Percentiles rank a stretch among this genome's conserved stretches.
phyloP scores from a whole-genome alignment of 2,888 invertebrate genomes.

The Aleiodes testaceus region DNA sequence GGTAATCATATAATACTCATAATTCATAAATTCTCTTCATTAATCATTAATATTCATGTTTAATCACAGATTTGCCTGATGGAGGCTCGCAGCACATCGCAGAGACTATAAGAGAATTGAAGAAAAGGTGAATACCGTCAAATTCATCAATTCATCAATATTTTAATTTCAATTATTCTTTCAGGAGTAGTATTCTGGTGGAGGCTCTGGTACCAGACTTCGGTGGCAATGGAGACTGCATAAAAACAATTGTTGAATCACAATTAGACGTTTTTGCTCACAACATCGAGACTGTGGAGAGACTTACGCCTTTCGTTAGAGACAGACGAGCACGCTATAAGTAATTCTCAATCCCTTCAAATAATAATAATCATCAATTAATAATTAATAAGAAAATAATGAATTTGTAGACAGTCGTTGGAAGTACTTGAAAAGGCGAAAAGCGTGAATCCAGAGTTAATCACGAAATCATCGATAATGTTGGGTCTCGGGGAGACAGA shows the following conservation, averaged over 20 bases:
- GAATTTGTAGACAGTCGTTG: constrained; percentile 83
- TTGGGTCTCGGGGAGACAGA: constrained; percentile 95
- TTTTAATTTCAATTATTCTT: not conserved
- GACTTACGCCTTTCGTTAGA: constrained; percentile 91
- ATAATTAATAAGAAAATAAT: constrained; percentile 29
- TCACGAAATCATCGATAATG: constrained; percentile 99
- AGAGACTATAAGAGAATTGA: constrained; percentile 77
- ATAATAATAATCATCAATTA: not conserved
- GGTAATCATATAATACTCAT: constrained; percentile 75
- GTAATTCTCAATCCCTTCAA: constrained; percentile 61
- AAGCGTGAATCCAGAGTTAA: constrained; percentile 82
- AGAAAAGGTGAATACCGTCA: constrained; percentile 66
- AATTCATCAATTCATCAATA: too few relatives aligned
- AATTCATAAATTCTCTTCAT: constrained; percentile 18
- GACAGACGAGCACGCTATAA: constrained; percentile 93
- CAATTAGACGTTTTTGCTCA: constrained; percentile 98
- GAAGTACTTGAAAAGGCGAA: constrained; percentile 88
- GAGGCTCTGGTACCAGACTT: constrained; percentile 99
- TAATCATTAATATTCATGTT: not conserved
- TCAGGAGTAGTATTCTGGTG: constrained; percentile 90
- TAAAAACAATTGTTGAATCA: constrained; percentile 83
- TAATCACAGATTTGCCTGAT: constrained; percentile 86
- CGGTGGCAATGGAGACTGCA: constrained; percentile 83
- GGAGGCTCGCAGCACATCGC: constrained; percentile 97
- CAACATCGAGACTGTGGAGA: constrained; percentile 97